Conservation (phyloP, 1,140 invertebrate species). For the Drosophila guanche region DNA sequence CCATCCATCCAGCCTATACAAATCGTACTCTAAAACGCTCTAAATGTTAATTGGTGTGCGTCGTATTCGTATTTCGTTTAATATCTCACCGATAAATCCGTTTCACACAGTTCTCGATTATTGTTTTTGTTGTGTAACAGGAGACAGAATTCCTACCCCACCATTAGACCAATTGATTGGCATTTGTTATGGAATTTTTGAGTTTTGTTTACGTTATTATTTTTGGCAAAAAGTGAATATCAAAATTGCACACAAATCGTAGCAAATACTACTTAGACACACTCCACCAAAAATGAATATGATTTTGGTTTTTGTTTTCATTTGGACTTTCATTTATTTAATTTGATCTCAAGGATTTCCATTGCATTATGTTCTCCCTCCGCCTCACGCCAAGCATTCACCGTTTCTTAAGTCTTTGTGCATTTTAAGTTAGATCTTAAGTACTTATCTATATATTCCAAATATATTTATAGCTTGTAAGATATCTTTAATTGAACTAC, state of each 20-base stretch:
- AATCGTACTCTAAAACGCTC: conserved; percentile 52
- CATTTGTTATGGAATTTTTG: conserved; percentile 62
- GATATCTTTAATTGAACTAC: conserved; percentile 13
- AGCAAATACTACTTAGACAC: conserved; percentile 48
- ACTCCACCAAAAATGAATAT: conserved; percentile 21
- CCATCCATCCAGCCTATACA: conserved; percentile 35
- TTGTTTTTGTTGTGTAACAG: conserved; percentile 48
- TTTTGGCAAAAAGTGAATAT: conserved; percentile 46
- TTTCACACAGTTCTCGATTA: conserved; percentile 35
- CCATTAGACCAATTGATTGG: conserved; percentile 52
- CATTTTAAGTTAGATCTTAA: conserved; percentile 54
- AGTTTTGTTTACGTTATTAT: conserved; percentile 54
- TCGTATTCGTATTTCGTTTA: conserved; percentile 66
- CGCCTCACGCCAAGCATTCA: conserved; percentile 18
- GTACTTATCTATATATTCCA: conserved; percentile 7
- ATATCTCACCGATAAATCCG: conserved; percentile 42
- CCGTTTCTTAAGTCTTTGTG: conserved; percentile 22
- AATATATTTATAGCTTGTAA: conserved; percentile 38
- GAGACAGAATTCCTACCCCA: too few relatives aligned
- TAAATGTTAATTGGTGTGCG: conserved; percentile 82
- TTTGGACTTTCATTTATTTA: background rate
- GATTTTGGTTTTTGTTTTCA: conserved; percentile 21
- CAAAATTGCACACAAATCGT: conserved; percentile 69
- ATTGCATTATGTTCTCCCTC: conserved; percentile 39
- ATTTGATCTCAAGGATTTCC: conserved; percentile 9